Evolutionary conservation across 2,113 vertebrate species (phyloP).

Genomic region (Aix galericulata): DNA sequence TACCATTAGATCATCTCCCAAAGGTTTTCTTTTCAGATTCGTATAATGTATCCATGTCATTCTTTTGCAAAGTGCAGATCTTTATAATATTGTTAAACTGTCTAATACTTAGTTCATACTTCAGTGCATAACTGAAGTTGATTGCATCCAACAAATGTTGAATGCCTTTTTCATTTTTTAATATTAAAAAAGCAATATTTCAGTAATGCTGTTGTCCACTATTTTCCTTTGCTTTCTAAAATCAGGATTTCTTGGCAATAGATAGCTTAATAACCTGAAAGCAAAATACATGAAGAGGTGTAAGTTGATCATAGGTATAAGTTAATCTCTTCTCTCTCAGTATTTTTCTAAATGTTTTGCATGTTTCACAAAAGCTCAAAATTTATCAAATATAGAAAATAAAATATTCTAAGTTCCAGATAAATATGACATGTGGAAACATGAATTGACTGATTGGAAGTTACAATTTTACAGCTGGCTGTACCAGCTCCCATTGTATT

Average conservation of each 20-base stretch:
- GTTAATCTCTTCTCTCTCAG: neutral
- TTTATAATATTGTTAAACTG: slow-evolving; percentile 28
- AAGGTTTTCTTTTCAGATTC: slow-evolving; percentile 66
- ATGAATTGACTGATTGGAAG: neutral
- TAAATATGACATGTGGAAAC: neutral
- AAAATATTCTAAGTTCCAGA: neutral
- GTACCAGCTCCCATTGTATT: neutral
- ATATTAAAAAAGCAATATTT: neutral
- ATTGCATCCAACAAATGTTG: neutral
- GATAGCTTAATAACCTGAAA: neutral
- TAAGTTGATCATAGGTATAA: neutral
- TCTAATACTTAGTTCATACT: slow-evolving; percentile 1
- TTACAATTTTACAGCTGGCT: neutral
- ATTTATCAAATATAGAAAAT: neutral
- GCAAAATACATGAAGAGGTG: neutral
- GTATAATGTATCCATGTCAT: slow-evolving; percentile 25
- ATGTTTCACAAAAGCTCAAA: neutral
- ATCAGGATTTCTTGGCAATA: neutral
- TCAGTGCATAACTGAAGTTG: neutral
- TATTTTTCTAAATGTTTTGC: neutral
- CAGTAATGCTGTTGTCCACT: neutral
- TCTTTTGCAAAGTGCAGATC: slow-evolving; percentile 33
- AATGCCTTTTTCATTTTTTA: neutral
- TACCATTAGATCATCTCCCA: slow-evolving; percentile 72
- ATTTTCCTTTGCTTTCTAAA: neutral